These are phyloP conservation scores for Zophobas morio DNA, from an alignment of 1,140 invertebrate genomes.

Conservation along the genomic window DNA sequence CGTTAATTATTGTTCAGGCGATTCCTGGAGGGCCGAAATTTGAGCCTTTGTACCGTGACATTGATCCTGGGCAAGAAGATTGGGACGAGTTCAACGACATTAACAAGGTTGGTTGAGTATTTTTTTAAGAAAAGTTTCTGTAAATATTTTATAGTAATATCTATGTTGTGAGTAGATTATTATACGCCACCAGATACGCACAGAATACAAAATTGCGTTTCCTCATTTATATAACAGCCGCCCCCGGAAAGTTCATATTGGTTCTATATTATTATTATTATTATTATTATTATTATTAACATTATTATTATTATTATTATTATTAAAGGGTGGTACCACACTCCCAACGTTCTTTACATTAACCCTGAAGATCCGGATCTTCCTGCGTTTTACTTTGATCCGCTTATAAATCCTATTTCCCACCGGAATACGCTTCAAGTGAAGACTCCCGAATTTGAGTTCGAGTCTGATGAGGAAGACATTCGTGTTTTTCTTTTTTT, in stretches of 20 bases:
- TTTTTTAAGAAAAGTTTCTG: too few species aligned
- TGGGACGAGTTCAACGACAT: constrained; percentile 99
- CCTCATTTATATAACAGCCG: constrained; percentile 99
- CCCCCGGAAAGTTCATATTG: constrained; percentile 95
- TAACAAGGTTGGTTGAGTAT: too few species aligned
- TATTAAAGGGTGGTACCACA: constrained; percentile 86
- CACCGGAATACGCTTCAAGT: constrained; percentile 93
- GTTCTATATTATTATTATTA: constrained; percentile 73
- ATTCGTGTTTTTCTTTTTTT: too few species aligned
- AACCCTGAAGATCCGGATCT: constrained; percentile 99
- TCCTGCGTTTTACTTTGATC: constrained; percentile 99
- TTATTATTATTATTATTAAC: constrained; percentile 36
- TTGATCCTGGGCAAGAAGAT: constrained; percentile 96
- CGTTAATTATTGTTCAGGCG: too few species aligned
- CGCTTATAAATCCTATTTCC: constrained; percentile 98
- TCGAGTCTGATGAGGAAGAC: constrained; percentile 97
- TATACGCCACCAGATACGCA: constrained; percentile 97
- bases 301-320: constrained; percentile 69
- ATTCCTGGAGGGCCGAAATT: constrained; percentile 99
- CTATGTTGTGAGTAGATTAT: too few species aligned
- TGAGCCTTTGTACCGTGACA: constrained; percentile 98
- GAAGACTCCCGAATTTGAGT: constrained; percentile 86
- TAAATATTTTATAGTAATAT: too few species aligned
- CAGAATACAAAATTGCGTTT: constrained; percentile 99
- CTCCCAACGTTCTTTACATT: constrained; percentile 98